Evolutionary conservation across 2,888 invertebrate species (phyloP).

Genomic region (Himalopsyche japonica): DNA sequence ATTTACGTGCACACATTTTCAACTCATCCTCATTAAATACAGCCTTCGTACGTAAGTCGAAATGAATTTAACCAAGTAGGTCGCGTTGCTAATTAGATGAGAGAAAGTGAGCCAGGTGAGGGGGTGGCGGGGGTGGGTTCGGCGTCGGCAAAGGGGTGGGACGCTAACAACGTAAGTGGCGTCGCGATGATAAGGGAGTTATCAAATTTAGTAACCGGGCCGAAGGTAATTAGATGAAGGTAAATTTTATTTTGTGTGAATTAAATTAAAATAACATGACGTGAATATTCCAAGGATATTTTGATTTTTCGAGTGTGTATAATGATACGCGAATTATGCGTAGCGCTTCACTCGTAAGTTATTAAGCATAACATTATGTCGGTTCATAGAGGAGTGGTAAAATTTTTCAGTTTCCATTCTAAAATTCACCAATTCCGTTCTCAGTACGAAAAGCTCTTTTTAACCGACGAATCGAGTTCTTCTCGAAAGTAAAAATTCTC

Average conservation of each 20-base stretch:
- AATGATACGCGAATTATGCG: too few relatives aligned
- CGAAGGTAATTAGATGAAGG: not conserved
- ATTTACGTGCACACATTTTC: not conserved
- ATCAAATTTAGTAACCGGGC: not conserved
- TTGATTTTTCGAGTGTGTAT: too few relatives aligned
- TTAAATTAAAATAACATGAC: not conserved
- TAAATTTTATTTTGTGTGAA: not conserved
- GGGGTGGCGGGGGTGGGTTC: not conserved
- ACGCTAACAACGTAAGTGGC: not conserved
- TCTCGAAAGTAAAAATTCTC: too few relatives aligned
- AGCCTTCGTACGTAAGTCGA: not conserved
- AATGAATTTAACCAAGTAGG: not conserved
- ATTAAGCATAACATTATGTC: too few relatives aligned
- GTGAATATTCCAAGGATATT: too few relatives aligned
- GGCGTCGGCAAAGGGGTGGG: not conserved
- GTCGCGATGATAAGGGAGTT: not conserved
- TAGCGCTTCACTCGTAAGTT: too few relatives aligned
- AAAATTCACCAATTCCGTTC: too few relatives aligned
- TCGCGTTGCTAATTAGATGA: not conserved
- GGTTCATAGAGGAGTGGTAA: too few relatives aligned
- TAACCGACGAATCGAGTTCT: too few relatives aligned
- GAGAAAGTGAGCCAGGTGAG: not conserved
- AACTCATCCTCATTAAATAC: not conserved
- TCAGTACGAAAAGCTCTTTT: too few relatives aligned
- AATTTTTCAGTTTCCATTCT: too few relatives aligned